Evolutionary conservation across 2,888 invertebrate species (phyloP).

Genomic region (Homarus gammarus): DNA sequence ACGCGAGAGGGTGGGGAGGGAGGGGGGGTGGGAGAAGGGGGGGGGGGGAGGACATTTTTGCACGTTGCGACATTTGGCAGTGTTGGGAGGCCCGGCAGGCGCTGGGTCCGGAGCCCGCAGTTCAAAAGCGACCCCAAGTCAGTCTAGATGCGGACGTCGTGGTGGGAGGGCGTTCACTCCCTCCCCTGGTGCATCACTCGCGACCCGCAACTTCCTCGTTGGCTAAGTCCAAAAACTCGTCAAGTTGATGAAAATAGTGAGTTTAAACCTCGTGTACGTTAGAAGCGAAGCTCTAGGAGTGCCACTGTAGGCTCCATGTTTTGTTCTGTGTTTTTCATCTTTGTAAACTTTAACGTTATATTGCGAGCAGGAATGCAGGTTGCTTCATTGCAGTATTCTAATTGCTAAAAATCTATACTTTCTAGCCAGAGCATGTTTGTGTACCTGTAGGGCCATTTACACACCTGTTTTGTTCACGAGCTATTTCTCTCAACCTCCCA

Average conservation of each 20-base stretch:
- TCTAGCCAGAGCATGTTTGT: neutral
- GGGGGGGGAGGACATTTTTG: conserved; percentile 7
- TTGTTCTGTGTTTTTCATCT: conserved; percentile 17
- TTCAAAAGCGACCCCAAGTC: conserved; percentile 11
- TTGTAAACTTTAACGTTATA: neutral
- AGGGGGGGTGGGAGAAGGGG: too few species aligned
- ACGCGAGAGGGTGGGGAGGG: neutral
- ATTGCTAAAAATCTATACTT: neutral
- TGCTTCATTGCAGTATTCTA: conserved; percentile 38
- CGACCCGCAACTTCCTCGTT: neutral
- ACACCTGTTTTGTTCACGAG: neutral
- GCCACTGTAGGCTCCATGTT: neutral
- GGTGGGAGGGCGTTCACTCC: neutral
- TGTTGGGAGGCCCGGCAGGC: neutral
- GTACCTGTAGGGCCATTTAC: neutral
- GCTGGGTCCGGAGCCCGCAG: conserved; percentile 25
- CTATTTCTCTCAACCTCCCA: too few species aligned
- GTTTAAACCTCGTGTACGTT: neutral
- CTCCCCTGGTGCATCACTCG: conserved; percentile 6
- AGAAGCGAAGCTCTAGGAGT: neutral
- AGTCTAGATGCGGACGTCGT: conserved; percentile 25
- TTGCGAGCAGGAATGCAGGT: neutral
- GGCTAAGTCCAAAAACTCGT: conserved; percentile 4
- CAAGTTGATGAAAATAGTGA: conserved; percentile 24
- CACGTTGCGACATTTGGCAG: conserved; percentile 3